phyloP scores from a whole-genome alignment of 92 coral and sea anemone genomes.

The Palythoa grandiflora region DNA sequence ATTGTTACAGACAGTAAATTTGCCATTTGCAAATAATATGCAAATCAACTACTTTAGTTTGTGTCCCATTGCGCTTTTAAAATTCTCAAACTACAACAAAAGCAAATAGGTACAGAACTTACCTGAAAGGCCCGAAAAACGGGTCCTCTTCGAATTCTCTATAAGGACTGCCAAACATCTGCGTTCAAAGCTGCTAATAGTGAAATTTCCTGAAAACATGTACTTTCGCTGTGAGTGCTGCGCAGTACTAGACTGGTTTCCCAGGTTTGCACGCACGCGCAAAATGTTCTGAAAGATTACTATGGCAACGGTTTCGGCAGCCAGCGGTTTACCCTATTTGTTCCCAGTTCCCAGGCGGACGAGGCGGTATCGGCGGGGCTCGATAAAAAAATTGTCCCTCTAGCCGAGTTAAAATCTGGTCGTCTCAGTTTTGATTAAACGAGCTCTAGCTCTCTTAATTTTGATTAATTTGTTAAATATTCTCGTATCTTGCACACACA shows the following conservation, averaged over 20 bases:
- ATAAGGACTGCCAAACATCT: constrained; percentile 36
- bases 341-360: too few species aligned
- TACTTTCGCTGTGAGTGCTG: not conserved
- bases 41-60: too few species aligned
- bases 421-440: too few species aligned
- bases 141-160: constrained; percentile 89
- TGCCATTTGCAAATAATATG: not conserved
- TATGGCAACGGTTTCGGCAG: not conserved
- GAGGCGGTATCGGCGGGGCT: too few species aligned
- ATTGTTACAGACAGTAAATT: not conserved
- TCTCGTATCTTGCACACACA: too few species aligned
- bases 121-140: constrained; percentile 77
- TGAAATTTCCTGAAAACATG: not conserved
- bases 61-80: too few species aligned
- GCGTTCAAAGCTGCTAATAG: not conserved
- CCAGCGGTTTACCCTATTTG: too few species aligned
- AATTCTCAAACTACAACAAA: not conserved
- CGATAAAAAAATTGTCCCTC: too few species aligned
- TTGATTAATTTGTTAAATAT: too few species aligned
- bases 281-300: not conserved
- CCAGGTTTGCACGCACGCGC: not conserved
- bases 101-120: not conserved
- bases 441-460: too few species aligned
- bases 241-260: not conserved
- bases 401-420: too few species aligned